Base-by-base conservation (phyloP, 2,113 vertebrate genomes). In the Tupaia tana region DNA sequence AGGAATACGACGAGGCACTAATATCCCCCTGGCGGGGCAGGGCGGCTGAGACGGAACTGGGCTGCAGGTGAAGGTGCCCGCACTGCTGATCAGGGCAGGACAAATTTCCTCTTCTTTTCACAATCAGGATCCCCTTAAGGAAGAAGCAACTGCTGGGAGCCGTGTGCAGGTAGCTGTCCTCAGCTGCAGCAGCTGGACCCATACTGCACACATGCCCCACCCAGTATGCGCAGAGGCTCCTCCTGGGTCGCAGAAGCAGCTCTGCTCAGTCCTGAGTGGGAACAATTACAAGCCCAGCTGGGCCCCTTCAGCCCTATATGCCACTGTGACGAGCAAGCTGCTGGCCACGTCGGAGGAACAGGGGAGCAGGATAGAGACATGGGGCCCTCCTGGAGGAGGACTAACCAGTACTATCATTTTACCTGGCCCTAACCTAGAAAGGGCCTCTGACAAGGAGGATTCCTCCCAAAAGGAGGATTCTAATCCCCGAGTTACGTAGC, bases 201-300 rank as follows among this genome's bases (percentile, higher is more conserved):
- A 29, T 56, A 43, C 79, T 20, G 56, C 52, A n/a, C 56, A 82
- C 8, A 52, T 74, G 86, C 74, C 59, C 64, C 52, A 43, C 59
- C 64, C 52, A 43, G 43, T 43, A 43, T 1, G 13, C 78, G 81
- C 3, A 0, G 73, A n/a, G 1, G 3, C 73, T 93, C 95, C 79
- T 11, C 13, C 64, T 0, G 84, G 66, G 43, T 25, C n/a, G n/a
- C 13, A 59, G 14, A 61, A 89, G 22, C 84, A 83, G 74, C 64
- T 93, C 94, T 87, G 82, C 94, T 85, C 85, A 27, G 24, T 78
- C 43, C 13, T 73, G 78, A 97, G 61, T 94, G 75, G 94, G 95
- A 97, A 92, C 83, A 66, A 86, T 86, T 80, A 93, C 67, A 83
- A 69, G 24, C 71, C 61, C 4, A 22, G 67, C n/a, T 86, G 73